Conservation (phyloP, 2,797 vertebrate species). For the Sus cebifrons region DNA sequence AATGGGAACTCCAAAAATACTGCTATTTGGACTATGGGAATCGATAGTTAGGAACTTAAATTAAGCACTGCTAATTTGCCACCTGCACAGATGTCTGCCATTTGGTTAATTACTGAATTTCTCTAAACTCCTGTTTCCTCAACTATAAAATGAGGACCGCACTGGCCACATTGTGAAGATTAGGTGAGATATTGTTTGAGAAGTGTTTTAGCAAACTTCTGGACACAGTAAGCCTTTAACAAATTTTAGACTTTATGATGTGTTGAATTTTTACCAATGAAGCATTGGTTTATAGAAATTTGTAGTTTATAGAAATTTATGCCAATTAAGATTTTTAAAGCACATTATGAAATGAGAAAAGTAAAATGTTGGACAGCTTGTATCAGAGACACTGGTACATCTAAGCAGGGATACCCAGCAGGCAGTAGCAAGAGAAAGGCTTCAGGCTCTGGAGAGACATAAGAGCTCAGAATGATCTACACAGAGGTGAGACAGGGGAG, state of each 20-base stretch:
- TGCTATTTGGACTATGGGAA: not conserved
- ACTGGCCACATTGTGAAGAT: not conserved
- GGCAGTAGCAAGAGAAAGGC: not conserved
- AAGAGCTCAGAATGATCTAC: not conserved
- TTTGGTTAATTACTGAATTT: not conserved
- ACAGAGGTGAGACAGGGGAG: not conserved
- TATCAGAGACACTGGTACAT: not conserved
- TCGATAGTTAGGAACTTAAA: not conserved
- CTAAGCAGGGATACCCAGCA: not conserved
- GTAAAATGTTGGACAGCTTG: not conserved
- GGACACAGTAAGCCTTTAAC: not conserved
- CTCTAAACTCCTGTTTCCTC: not conserved
- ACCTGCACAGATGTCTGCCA: not conserved
- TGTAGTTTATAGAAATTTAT: not conserved
- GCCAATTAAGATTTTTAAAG: not conserved
- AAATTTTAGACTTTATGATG: not conserved
- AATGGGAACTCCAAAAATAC: not conserved
- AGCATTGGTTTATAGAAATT: not conserved
- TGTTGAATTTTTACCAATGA: not conserved
- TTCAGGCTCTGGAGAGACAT: not conserved
- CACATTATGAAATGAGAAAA: not conserved
- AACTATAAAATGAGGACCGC: not conserved
- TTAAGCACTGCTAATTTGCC: not conserved
- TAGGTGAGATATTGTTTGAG: not conserved
- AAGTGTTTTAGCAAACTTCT: not conserved